Percentiles rank a stretch among this genome's conserved stretches.
Evolutionary conservation across 2,797 vertebrate genomes (phyloP).

Genomic region (Helarctos malayanus): DNA sequence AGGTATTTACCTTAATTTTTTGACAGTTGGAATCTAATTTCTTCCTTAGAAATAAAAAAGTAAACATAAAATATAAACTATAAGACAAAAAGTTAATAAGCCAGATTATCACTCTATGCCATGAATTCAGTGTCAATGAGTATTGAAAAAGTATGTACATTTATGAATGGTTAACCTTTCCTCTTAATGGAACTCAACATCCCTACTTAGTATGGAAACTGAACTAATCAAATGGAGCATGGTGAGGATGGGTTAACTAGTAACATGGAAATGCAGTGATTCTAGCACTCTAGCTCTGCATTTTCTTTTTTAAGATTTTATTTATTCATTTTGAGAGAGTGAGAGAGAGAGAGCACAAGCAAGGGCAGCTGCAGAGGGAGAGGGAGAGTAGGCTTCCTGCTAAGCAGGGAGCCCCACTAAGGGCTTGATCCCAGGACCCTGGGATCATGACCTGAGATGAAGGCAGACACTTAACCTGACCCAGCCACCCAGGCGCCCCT

Average conservation of each 20-base stretch:
- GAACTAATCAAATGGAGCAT: background rate
- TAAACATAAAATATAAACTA: background rate
- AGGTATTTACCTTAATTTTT: background rate
- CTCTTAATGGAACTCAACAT: background rate
- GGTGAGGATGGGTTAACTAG: background rate
- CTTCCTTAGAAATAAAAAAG: background rate
- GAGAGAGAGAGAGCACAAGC: too few species aligned
- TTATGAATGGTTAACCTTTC: background rate
- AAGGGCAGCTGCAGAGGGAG: background rate
- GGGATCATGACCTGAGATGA: background rate
- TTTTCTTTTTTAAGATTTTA: background rate
- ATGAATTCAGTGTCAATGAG: background rate
- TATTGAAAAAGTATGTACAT: background rate
- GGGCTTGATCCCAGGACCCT: background rate
- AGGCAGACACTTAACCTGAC: background rate
- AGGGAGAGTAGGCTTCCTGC: background rate
- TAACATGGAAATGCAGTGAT: background rate
- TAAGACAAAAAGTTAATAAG: background rate
- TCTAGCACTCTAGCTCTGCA: background rate
- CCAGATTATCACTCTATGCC: background rate
- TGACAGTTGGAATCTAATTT: background rate
- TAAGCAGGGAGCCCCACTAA: background rate
- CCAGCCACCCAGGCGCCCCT: background rate
- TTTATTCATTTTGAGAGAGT: background rate
- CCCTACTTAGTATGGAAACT: background rate